Evolutionary conservation across 2,888 invertebrate genomes (phyloP).

Genomic region (Caenorhabditis zanzibari): DNA sequence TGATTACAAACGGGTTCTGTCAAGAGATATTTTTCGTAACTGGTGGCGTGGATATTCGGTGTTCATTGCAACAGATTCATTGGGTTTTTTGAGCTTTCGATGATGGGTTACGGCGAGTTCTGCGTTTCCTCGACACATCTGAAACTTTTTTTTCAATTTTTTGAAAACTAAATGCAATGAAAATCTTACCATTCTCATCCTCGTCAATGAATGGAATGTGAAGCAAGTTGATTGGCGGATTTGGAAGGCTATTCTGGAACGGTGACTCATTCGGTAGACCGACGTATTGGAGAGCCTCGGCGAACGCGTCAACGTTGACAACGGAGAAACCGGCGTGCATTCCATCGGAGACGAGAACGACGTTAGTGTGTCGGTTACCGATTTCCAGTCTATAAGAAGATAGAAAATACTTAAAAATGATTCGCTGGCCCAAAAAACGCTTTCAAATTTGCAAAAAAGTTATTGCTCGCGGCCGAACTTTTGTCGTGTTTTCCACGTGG

Average conservation of each 20-base stretch:
- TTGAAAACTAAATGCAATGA: background rate
- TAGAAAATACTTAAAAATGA: no score
- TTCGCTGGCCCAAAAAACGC: no score
- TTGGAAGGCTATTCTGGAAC: conserved; percentile 67
- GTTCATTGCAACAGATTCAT: conserved; percentile 5
- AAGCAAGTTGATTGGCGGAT: conserved; percentile 60
- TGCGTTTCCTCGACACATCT: conserved; percentile 6
- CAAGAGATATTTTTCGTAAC: background rate
- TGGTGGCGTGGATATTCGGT: background rate
- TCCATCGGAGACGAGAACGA: conserved; percentile 49
- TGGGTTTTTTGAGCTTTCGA: background rate
- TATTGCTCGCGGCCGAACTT: no score
- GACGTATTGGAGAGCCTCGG: conserved; percentile 56
- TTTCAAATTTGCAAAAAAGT: no score
- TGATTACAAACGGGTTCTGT: background rate
- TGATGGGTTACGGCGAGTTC: background rate
- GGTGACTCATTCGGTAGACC: conserved; percentile 58
- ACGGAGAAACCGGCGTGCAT: conserved; percentile 66
- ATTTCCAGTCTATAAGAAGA: conserved; percentile 51
- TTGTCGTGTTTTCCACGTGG: no score
- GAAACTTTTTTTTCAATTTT: background rate
- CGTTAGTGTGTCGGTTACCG: conserved; percentile 28
- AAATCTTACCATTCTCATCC: conserved; percentile 52
- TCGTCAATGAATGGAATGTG: conserved; percentile 70
- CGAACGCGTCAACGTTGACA: conserved; percentile 64